phyloP scores from a whole-genome alignment of 2,113 vertebrate species.

The Muscicapa adusta region DNA sequence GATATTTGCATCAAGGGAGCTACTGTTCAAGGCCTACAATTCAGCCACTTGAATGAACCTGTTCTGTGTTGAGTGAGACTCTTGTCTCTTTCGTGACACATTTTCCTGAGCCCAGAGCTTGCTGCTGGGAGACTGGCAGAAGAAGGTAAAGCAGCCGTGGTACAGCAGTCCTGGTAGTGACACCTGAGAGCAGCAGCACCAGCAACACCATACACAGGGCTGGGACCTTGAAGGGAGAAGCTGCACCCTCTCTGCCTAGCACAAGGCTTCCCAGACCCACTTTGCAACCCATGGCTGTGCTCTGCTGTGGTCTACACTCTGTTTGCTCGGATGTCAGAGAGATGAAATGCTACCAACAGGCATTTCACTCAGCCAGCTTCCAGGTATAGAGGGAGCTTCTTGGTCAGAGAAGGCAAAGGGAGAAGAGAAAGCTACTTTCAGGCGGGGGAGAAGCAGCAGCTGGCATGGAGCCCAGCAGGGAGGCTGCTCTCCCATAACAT shows the following conservation, averaged over 20 bases:
- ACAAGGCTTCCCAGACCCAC: not conserved
- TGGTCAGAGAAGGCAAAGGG: not conserved
- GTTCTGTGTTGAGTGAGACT: not conserved
- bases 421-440: not conserved
- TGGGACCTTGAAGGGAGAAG: not conserved
- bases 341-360: not conserved
- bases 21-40: constrained; percentile 28
- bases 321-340: not conserved
- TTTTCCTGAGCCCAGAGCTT: constrained; percentile 3
- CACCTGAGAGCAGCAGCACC: not conserved
- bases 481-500: not conserved
- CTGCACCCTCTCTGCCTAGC: not conserved
- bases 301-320: not conserved
- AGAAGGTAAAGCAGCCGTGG: not conserved
- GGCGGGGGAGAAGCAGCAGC: not conserved
- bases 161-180: not conserved
- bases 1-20: constrained; percentile 9
- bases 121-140: not conserved
- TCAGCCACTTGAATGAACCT: constrained; percentile 23
- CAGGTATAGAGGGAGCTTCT: not conserved
- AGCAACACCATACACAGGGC: not conserved
- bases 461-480: not conserved
- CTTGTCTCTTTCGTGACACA: not conserved
- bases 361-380: not conserved
- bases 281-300: not conserved